Percentiles rank a stretch among this genome's conserved stretches.
These are phyloP conservation scores for Morpho deidamia DNA, from an alignment of 2,888 invertebrate species.

Conservation along the genomic window DNA sequence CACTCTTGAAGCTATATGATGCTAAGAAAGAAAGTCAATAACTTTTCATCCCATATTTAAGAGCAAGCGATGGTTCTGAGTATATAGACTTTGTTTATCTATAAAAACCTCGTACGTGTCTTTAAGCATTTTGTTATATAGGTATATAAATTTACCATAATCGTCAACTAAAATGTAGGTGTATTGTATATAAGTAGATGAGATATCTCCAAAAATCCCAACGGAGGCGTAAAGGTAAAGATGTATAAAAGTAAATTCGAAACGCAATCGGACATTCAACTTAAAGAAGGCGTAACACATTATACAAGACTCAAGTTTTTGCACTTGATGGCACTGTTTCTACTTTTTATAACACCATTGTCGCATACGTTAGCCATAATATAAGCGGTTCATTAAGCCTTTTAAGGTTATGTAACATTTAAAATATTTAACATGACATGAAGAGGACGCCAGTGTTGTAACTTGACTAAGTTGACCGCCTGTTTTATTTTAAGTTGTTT, in stretches of 20 bases:
- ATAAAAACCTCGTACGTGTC: too few relatives aligned
- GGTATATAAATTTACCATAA: too few relatives aligned
- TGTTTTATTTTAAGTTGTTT: slow-evolving; percentile 10
- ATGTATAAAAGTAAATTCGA: slow-evolving; percentile 31
- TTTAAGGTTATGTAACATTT: slow-evolving; percentile 25
- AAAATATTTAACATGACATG: slow-evolving; percentile 24
- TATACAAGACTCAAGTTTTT: slow-evolving; percentile 38
- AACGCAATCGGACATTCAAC: slow-evolving; percentile 48
- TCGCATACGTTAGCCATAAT: slow-evolving; percentile 22
- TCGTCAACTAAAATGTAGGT: too few relatives aligned
- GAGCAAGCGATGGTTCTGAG: too few relatives aligned
- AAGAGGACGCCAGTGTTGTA: slow-evolving; percentile 13
- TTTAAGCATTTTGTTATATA: too few relatives aligned
- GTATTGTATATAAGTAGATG: too few relatives aligned
- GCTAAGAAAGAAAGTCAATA: too few relatives aligned
- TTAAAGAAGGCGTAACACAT: slow-evolving; percentile 39
- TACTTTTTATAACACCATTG: slow-evolving; percentile 43
- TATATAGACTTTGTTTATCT: too few relatives aligned
- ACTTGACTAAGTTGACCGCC: slow-evolving; percentile 19
- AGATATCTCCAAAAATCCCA: neutral
- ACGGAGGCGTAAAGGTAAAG: slow-evolving; percentile 35
- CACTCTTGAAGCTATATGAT: too few relatives aligned
- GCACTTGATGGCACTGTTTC: slow-evolving; percentile 33
- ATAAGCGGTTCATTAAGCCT: slow-evolving; percentile 27
- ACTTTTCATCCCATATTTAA: too few relatives aligned